Percentiles rank a stretch among this genome's conserved stretches.
phyloP scores from a whole-genome alignment of 2,797 vertebrate genomes.

The Gadopsis bispinosus region DNA sequence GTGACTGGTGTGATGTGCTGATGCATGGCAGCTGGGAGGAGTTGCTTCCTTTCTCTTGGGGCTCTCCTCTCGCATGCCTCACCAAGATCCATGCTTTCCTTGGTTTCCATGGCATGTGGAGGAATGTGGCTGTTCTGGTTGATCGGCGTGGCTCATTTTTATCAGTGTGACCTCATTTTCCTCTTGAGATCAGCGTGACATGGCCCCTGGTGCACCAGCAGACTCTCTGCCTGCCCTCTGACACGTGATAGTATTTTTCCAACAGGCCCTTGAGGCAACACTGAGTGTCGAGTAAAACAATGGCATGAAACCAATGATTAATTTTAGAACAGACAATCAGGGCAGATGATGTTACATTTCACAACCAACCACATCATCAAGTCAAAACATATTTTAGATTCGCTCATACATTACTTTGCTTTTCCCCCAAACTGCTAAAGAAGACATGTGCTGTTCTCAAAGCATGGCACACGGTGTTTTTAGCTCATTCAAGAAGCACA shows the following conservation, averaged over 20 bases:
- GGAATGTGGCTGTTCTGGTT: slow-evolving; percentile 75
- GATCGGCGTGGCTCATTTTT: slow-evolving; percentile 53
- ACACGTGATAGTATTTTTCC: slow-evolving; percentile 57
- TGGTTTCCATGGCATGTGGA: slow-evolving; percentile 55
- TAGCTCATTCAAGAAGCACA: slow-evolving; percentile 62
- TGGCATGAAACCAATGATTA: slow-evolving; percentile 11
- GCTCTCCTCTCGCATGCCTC: slow-evolving; percentile 20
- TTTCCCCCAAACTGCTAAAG: not conserved
- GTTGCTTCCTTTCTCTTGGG: slow-evolving; percentile 51
- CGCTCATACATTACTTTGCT: not conserved
- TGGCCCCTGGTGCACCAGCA: slow-evolving; percentile 43
- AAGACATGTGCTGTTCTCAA: slow-evolving; percentile 26
- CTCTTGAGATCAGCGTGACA: slow-evolving; percentile 60
- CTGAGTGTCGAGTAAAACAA: slow-evolving; percentile 35
- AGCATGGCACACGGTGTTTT: slow-evolving; percentile 51
- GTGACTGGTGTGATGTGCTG: slow-evolving; percentile 77
- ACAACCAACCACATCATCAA: not conserved
- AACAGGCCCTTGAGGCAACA: slow-evolving; percentile 39
- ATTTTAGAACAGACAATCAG: slow-evolving; percentile 16
- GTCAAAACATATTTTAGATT: not conserved
- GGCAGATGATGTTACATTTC: not conserved
- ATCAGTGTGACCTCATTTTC: slow-evolving; percentile 66
- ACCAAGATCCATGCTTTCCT: slow-evolving; percentile 45
- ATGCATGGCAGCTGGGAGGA: slow-evolving; percentile 71
- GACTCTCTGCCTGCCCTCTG: slow-evolving; percentile 43